A percentile compares a stretch with the other conserved stretches of the same genome.
These are phyloP conservation scores for Allacma fusca DNA, from an alignment of 2,888 invertebrate species.

Conservation along the genomic window DNA sequence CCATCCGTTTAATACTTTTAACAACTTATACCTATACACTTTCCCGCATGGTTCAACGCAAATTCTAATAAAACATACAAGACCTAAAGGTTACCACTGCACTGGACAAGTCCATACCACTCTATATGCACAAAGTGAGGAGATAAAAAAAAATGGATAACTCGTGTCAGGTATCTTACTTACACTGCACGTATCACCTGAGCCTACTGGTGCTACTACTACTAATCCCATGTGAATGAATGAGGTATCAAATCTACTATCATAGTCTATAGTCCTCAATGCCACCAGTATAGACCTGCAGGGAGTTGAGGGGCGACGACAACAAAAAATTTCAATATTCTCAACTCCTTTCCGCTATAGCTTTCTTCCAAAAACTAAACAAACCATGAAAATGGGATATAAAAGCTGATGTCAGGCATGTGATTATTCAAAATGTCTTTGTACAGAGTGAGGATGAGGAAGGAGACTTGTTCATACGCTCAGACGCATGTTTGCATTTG, in stretches of 20 bases:
- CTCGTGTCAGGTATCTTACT: conserved; percentile 16
- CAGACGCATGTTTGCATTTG: too few species aligned
- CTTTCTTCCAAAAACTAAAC: background rate
- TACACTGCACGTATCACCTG: conserved; percentile 8
- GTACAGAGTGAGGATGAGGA: too few species aligned
- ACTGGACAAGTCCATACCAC: background rate
- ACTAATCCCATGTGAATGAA: background rate
- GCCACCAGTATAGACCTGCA: background rate
- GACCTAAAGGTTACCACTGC: background rate
- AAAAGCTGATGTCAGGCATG: background rate
- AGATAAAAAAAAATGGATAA: background rate
- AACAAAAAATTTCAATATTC: background rate
- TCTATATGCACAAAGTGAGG: background rate
- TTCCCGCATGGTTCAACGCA: conserved; percentile 14
- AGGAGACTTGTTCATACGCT: too few species aligned
- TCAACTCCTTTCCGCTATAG: background rate
- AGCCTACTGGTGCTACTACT: background rate
- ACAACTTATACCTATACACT: background rate
- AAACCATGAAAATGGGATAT: background rate
- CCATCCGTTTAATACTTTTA: conserved; percentile 11
- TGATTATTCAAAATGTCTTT: background rate
- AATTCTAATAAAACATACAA: background rate
- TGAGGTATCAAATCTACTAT: conserved; percentile 26
- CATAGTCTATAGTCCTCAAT: conserved; percentile 3
- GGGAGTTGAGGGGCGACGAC: background rate